Evolutionary conservation across 2,113 vertebrate genomes (phyloP).

Genomic region (Chloropsis hardwickii): DNA sequence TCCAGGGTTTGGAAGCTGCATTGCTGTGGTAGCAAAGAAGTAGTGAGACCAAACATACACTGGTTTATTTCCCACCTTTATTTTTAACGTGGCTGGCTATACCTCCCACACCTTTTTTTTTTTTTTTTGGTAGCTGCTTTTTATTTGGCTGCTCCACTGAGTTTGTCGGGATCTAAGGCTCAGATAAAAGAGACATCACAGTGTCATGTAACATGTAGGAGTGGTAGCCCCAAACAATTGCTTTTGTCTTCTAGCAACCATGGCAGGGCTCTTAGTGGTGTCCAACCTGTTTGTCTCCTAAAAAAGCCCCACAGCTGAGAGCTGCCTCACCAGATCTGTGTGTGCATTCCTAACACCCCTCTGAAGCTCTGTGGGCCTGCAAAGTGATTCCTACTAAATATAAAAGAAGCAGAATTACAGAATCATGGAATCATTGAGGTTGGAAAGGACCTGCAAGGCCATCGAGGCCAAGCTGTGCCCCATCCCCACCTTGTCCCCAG

Average conservation of each 20-base stretch:
- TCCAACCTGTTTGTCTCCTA: background rate
- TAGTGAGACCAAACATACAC: background rate
- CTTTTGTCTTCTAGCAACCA: background rate
- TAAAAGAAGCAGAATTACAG: background rate
- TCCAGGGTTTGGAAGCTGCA: background rate
- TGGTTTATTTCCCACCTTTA: background rate
- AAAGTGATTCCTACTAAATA: background rate
- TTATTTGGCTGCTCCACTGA: background rate
- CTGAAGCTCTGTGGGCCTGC: background rate
- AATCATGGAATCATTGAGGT: background rate
- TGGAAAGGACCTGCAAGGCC: fast-evolving
- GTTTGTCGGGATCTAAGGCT: background rate
- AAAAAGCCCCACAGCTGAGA: background rate
- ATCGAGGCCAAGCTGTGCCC: fast-evolving
- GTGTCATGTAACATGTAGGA: background rate
- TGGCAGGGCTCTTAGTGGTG: background rate
- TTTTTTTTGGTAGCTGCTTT: background rate
- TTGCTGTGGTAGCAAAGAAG: background rate
- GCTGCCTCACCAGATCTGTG: background rate
- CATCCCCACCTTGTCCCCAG: background rate
- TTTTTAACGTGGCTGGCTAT: background rate
- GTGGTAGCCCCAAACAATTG: background rate
- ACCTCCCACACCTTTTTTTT: background rate
- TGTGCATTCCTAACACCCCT: background rate
- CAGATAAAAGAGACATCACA: background rate